Evolutionary conservation across 2,797 vertebrate species (phyloP).

Genomic region (Bradypus variegatus): DNA sequence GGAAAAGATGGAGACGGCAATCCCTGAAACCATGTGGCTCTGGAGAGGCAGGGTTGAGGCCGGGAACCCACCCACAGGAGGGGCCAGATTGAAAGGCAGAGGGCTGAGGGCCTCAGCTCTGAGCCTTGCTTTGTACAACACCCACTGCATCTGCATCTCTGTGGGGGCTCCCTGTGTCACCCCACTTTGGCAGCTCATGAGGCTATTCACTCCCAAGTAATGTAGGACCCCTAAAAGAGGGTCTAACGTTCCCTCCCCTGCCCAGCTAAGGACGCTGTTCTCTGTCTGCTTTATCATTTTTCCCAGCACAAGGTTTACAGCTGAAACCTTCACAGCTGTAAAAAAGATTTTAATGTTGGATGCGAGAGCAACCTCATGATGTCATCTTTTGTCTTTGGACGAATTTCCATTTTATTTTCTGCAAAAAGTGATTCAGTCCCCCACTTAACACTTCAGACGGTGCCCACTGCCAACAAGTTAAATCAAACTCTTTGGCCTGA

Average conservation of each 20-base stretch:
- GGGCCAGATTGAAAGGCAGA: no score
- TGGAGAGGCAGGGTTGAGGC: neutral
- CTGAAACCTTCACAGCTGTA: neutral
- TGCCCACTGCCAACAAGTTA: neutral
- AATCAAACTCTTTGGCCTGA: neutral
- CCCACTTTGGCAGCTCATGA: neutral
- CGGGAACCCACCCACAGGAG: neutral
- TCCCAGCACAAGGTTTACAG: neutral
- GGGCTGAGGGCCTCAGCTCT: fast-evolving
- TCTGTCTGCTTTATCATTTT: neutral
- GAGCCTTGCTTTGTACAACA: neutral
- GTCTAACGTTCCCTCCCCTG: neutral
- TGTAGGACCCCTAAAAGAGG: neutral
- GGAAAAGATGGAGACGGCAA: neutral
- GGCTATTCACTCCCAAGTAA: neutral
- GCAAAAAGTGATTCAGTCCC: neutral
- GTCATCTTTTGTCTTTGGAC: neutral
- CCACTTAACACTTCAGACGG: neutral
- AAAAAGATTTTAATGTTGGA: neutral
- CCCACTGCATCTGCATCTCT: no score
- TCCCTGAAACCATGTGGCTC: neutral
- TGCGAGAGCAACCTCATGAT: neutral
- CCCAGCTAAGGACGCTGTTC: neutral
- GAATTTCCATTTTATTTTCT: neutral
- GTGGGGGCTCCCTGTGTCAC: neutral